Percentiles rank a stretch among this genome's conserved stretches.
Conservation (phyloP, 2,797 vertebrate genomes). For the Hydrocynus forskahlii region DNA sequence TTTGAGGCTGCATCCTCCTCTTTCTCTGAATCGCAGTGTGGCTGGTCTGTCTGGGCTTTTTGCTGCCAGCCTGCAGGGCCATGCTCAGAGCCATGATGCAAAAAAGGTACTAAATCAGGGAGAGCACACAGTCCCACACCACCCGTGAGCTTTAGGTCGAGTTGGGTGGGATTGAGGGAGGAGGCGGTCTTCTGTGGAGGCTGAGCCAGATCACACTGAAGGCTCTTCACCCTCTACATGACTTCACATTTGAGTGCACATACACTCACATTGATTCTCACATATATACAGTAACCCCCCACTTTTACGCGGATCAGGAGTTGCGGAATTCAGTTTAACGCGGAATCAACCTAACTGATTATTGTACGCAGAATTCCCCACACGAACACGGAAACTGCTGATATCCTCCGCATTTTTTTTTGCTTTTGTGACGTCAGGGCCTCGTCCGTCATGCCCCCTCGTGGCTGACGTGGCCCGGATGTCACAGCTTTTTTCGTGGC, state of each 20-base stretch:
- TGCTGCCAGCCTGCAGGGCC: neutral
- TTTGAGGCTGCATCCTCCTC: neutral
- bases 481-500: no score
- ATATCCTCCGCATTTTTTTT: no score
- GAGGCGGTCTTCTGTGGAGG: neutral
- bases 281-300: no score
- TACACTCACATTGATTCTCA: neutral
- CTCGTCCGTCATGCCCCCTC: no score
- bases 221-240: neutral
- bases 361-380: no score
- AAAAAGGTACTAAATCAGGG: constrained; percentile 25
- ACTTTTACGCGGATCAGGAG: no score
- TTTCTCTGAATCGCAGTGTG: neutral
- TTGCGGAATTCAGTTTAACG: no score
- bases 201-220: constrained; percentile 11
- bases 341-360: no score
- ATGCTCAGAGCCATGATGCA: constrained; percentile 6
- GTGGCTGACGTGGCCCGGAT: no score
- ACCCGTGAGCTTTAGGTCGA: constrained; percentile 28
- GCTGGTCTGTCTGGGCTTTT: neutral
- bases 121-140: neutral
- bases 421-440: no score
- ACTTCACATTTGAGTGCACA: neutral
- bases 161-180: constrained; percentile 4
- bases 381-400: no score